Percentiles rank a stretch among this genome's conserved stretches.
Evolutionary conservation across 2,113 vertebrate genomes (phyloP).

Genomic region (Saimiri boliviensis): DNA sequence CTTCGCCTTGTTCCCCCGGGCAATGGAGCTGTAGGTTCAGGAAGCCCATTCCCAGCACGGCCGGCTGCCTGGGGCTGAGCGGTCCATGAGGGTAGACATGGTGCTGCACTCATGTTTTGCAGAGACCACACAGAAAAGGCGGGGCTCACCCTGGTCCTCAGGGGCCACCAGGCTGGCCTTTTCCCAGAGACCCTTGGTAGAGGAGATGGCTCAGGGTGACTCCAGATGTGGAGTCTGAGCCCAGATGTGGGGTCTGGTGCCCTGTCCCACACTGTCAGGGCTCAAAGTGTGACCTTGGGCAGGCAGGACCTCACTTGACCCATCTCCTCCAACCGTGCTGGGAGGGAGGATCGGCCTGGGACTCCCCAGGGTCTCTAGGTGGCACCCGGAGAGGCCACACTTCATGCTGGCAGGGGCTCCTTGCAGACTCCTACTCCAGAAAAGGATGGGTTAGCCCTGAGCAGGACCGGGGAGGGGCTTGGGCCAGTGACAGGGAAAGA

Average conservation of each 20-base stretch:
- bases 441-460: background rate
- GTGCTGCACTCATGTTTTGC: constrained; percentile 61
- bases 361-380: no score
- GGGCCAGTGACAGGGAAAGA: background rate
- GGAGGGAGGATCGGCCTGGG: no score
- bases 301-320: fast-evolving
- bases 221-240: background rate
- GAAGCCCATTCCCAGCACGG: background rate
- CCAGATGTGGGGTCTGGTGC: background rate
- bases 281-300: background rate
- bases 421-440: fast-evolving
- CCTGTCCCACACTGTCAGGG: fast-evolving
- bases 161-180: background rate
- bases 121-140: background rate
- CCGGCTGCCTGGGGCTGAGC: background rate
- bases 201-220: background rate
- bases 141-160: background rate
- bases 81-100: background rate
- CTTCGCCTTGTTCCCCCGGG: fast-evolving
- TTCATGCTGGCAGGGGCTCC: no score
- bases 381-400: no score
- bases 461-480: background rate
- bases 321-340: fast-evolving
- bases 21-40: background rate
- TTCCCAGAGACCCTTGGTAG: background rate